Percentiles rank a stretch among this genome's conserved stretches.
These are phyloP conservation scores for Napeogenes sylphis DNA, from an alignment of 2,888 invertebrate genomes.

Conservation along the genomic window DNA sequence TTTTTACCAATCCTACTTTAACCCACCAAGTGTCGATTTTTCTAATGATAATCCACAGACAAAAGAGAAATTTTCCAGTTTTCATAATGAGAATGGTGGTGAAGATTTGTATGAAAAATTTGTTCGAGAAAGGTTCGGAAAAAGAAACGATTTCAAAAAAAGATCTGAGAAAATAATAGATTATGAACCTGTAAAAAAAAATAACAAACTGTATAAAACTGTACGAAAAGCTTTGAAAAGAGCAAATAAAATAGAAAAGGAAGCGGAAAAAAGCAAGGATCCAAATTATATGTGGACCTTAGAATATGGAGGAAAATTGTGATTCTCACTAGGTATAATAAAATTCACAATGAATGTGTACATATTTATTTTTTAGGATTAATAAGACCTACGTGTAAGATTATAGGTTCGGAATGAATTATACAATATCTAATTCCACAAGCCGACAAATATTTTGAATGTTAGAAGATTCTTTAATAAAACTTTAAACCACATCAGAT, in stretches of 20 bases:
- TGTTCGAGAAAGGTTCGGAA: slow-evolving; percentile 69
- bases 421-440: too few species aligned
- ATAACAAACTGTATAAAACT: slow-evolving; percentile 53
- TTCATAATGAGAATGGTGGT: slow-evolving; percentile 40
- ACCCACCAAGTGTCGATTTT: slow-evolving; percentile 18
- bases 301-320: slow-evolving; percentile 69
- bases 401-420: too few species aligned
- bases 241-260: slow-evolving; percentile 56
- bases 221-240: slow-evolving; percentile 62
- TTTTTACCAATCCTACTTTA: slow-evolving; percentile 34
- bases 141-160: slow-evolving; percentile 54
- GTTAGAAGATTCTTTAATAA: too few species aligned
- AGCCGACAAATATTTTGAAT: too few species aligned
- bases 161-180: slow-evolving; percentile 52
- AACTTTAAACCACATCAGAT: too few species aligned
- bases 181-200: slow-evolving; percentile 37
- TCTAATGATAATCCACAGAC: slow-evolving; percentile 35
- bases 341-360: slow-evolving; percentile 11
- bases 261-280: slow-evolving; percentile 63
- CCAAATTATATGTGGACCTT: slow-evolving; percentile 74
- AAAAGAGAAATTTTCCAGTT: slow-evolving; percentile 24
- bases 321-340: slow-evolving; percentile 13
- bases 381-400: too few species aligned
- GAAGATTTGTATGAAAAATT: slow-evolving; percentile 70
- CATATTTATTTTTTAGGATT: slow-evolving; percentile 5